Base-by-base conservation (phyloP, 2,113 vertebrate genomes). In the Martes martes region DNA sequence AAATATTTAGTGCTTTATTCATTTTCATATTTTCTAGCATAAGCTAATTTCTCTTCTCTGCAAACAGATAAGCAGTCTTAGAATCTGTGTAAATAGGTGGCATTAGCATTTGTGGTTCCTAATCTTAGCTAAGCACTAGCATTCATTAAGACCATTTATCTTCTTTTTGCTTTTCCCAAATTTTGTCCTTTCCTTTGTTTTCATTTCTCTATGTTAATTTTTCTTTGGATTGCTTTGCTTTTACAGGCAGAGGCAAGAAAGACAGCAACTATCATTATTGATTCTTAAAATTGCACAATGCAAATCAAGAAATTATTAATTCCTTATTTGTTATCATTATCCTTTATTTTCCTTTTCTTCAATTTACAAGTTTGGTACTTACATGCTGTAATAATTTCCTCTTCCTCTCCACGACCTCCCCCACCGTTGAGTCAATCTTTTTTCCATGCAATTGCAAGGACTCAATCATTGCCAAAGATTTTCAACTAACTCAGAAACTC, bases 1-100 rank as follows among this genome's bases (percentile, higher is more conserved):
- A 97, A 97, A 98, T 98, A 97, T 97, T 97, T 92, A 95, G 95
- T 83, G 73, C 39, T 95, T 85, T 92, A n/a, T 88, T 85, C 97
- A 94, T 52, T 89, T 97, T 97, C 82, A 86, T 86, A 93, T 97
- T 95, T 91, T 94, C 94, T 85, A 94, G 89, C 52, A 86, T 86
- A 79, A 93, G 65, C 85, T 95, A 89, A 94, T 96, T 95, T 86
- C 78, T 94, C 71, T 91, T 61, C 81, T 79, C 73, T 93, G 74
- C 28, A 97, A 93, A 97, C 81, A 95, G 91, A 94, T 83, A 95
- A 96, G 91, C 82, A 28, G 36, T 18, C 47, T 67, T 89, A 67
- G 78, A 61, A 91, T 91, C 97, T 83, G 61, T 91, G 85, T 91
- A 89, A 97, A 89, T 89, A 93, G 95, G 85, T 79, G 18, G 24